phyloP scores from a whole-genome alignment of 1,140 invertebrate genomes.

The Linepithema humile region DNA sequence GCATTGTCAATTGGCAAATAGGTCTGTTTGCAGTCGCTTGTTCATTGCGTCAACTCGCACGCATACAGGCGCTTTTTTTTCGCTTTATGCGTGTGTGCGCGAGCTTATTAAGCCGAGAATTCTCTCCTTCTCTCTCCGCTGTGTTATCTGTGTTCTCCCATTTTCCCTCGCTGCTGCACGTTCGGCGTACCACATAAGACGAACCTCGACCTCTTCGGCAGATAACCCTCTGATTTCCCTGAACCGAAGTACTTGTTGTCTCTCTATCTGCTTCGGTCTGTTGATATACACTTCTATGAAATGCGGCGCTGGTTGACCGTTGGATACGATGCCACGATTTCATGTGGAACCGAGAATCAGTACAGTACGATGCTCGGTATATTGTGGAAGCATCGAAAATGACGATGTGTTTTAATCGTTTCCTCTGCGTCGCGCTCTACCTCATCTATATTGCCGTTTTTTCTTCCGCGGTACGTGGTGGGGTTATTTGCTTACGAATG shows the following conservation, averaged over 20 bases:
- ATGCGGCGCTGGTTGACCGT: neutral
- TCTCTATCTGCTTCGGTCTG: slow-evolving; percentile 48
- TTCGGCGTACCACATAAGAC: neutral
- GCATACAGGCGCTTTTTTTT: neutral
- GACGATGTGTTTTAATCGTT: slow-evolving; percentile 52
- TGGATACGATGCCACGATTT: slow-evolving; percentile 8
- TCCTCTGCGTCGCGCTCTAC: slow-evolving; percentile 20
- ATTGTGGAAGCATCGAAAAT: slow-evolving; percentile 64
- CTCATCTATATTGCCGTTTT: slow-evolving; percentile 7
- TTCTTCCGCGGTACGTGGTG: slow-evolving; percentile 62
- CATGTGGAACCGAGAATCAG: slow-evolving; percentile 29
- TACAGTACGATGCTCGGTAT: slow-evolving; percentile 54
- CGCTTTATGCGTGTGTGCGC: neutral
- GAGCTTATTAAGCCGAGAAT: neutral
- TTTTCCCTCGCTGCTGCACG: neutral
- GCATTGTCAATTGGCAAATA: slow-evolving; percentile 67
- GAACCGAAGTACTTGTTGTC: slow-evolving; percentile 30
- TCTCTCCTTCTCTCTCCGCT: neutral
- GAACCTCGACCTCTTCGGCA: slow-evolving; percentile 45
- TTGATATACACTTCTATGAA: no score
- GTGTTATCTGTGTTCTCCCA: neutral
- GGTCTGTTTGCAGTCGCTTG: slow-evolving; percentile 60
- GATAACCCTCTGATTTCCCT: slow-evolving; percentile 58
- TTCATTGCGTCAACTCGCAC: slow-evolving; percentile 35
- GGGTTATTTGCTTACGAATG: neutral